phyloP scores from a whole-genome alignment of 2,797 vertebrate species.

The Syndactyla subalaris region DNA sequence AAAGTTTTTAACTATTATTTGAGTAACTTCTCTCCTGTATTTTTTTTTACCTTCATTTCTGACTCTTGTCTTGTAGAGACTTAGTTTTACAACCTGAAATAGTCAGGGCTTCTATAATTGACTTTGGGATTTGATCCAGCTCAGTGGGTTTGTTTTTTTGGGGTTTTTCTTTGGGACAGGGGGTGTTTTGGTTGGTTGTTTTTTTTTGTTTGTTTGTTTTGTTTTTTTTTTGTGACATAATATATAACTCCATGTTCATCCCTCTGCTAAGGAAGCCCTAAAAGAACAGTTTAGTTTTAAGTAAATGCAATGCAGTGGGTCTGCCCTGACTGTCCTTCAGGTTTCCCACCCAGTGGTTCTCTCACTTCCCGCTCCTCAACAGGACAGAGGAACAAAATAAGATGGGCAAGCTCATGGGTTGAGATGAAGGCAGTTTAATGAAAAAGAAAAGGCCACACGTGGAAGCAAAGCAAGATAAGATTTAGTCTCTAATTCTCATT shows the following conservation, averaged over 20 bases:
- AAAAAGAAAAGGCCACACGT: not conserved
- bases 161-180: too few species aligned
- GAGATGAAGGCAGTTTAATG: not conserved
- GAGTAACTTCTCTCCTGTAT: not conserved
- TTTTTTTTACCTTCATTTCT: not conserved
- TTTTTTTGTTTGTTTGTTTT: not conserved
- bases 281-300: not conserved
- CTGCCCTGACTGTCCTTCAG: not conserved
- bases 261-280: not conserved
- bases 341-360: not conserved
- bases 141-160: not conserved
- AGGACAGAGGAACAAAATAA: not conserved
- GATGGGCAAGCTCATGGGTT: not conserved
- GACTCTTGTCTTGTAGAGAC: not conserved
- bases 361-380: rapidly evolving
- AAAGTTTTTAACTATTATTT: not conserved
- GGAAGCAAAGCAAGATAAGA: not conserved
- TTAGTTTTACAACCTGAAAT: not conserved
- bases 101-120: not conserved
- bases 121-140: not conserved
- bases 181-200: not conserved
- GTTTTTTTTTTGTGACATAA: not conserved
- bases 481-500: not conserved
- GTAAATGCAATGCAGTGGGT: not conserved
- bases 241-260: not conserved